These are phyloP conservation scores for Hydrotaea cyrtoneurina DNA, from an alignment of 2,888 invertebrate genomes.

Conservation along the genomic window DNA sequence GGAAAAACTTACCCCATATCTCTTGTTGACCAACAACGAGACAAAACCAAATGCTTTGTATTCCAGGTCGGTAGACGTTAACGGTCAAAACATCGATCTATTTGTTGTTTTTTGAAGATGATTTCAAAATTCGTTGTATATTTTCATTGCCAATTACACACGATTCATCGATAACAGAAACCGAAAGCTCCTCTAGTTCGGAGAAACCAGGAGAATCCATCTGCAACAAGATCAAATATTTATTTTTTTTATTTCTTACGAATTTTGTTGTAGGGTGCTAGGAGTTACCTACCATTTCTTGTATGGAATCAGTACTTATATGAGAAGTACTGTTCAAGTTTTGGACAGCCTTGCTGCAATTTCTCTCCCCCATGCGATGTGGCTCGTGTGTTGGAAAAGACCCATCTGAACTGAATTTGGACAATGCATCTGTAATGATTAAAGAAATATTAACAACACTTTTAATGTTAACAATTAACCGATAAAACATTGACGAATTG, in stretches of 20 bases:
- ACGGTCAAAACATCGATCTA: conserved; percentile 91
- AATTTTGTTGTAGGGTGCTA: background rate
- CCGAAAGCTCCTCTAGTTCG: conserved; percentile 89
- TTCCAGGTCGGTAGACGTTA: conserved; percentile 92
- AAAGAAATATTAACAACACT: too few relatives aligned
- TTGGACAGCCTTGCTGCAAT: conserved; percentile 90
- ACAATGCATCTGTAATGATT: conserved; percentile 86
- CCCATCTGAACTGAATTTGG: conserved; percentile 90
- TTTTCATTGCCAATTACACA: conserved; percentile 89
- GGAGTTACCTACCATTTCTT: conserved; percentile 88
- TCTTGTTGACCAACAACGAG: conserved; percentile 83
- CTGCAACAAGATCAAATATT: conserved; percentile 79
- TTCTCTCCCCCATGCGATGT: conserved; percentile 90
- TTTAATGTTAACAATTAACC: conserved; percentile 81
- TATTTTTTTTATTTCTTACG: too few relatives aligned
- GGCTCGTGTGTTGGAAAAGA: conserved; percentile 89
- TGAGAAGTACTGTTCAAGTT: conserved; percentile 89
- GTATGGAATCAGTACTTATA: conserved; percentile 86
- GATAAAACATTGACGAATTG: conserved; percentile 88
- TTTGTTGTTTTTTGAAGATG: conserved; percentile 86
- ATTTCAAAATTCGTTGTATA: conserved; percentile 89
- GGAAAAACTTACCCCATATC: conserved; percentile 81
- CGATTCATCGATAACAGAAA: conserved; percentile 88
- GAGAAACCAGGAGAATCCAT: conserved; percentile 90
- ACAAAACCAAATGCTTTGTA: conserved; percentile 91